Conservation (phyloP, 2,888 invertebrate genomes). For the Kryphioiulus occultus region DNA sequence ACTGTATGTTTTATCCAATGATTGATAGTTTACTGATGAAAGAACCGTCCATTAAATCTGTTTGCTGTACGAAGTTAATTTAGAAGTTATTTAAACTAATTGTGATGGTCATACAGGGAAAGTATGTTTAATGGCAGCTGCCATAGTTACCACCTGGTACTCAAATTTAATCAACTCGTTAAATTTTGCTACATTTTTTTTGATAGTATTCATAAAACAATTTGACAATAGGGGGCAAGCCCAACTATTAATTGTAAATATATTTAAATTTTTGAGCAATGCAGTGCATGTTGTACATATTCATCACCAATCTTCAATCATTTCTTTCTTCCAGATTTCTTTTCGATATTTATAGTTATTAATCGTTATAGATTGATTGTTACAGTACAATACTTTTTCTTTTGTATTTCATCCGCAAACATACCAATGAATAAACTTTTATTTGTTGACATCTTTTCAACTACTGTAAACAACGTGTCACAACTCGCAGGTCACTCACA, state of each 20-base stretch:
- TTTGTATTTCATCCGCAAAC: not conserved
- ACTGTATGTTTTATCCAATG: not conserved
- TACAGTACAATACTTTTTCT: not conserved
- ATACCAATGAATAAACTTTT: conserved; percentile 9
- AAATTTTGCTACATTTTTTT: too few species aligned
- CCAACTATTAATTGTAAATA: not conserved
- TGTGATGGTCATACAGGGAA: too few species aligned
- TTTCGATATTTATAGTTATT: conserved; percentile 13
- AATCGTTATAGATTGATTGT: conserved; percentile 19
- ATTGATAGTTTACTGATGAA: not conserved
- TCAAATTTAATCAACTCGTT: not conserved
- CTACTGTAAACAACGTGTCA: too few species aligned
- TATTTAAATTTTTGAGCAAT: not conserved
- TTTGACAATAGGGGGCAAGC: not conserved
- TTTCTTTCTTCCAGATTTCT: not conserved
- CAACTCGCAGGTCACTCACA: too few species aligned
- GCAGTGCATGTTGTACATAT: conserved; percentile 7
- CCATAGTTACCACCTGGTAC: not conserved
- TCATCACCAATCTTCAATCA: not conserved
- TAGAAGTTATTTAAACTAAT: not conserved
- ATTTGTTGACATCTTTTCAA: not conserved
- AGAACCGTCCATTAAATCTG: not conserved
- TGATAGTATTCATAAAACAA: too few species aligned
- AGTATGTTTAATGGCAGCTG: not conserved
- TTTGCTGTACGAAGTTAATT: not conserved